These are phyloP conservation scores for Conger conger DNA, from an alignment of 2,113 vertebrate species.

Conservation along the genomic window DNA sequence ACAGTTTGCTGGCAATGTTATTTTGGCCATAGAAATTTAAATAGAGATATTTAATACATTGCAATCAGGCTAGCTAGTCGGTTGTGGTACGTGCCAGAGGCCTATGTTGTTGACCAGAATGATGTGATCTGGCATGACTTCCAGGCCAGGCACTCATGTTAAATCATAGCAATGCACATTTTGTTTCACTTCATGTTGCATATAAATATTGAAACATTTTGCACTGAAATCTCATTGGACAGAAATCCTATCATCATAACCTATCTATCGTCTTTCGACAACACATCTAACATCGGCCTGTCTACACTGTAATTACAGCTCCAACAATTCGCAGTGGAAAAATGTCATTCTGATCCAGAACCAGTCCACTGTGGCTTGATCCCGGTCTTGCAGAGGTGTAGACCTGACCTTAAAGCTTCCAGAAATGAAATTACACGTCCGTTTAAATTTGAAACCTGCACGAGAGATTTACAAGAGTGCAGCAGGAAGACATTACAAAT, in stretches of 20 bases:
- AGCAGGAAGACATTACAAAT: conserved; percentile 16
- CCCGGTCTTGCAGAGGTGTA: not conserved
- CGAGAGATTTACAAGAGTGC: not conserved
- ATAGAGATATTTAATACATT: not conserved
- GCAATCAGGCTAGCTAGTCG: not conserved
- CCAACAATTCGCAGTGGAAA: not conserved
- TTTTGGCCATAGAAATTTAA: too few relatives aligned
- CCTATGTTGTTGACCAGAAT: not conserved
- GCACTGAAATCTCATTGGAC: too few relatives aligned
- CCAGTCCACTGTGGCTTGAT: not conserved
- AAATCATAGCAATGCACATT: not conserved
- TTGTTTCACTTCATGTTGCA: too few relatives aligned
- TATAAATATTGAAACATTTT: too few relatives aligned
- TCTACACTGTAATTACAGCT: not conserved
- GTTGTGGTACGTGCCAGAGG: not conserved
- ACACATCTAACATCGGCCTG: not conserved
- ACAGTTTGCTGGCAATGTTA: too few relatives aligned
- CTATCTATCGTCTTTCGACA: not conserved
- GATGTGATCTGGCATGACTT: not conserved
- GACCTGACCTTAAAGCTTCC: not conserved
- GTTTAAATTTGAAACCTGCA: not conserved
- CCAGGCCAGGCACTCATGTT: too few relatives aligned
- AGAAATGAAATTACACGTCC: not conserved
- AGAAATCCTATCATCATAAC: not conserved
- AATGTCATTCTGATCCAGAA: not conserved